phyloP scores from a whole-genome alignment of 2,113 vertebrate species.

The Stegastes partitus region DNA sequence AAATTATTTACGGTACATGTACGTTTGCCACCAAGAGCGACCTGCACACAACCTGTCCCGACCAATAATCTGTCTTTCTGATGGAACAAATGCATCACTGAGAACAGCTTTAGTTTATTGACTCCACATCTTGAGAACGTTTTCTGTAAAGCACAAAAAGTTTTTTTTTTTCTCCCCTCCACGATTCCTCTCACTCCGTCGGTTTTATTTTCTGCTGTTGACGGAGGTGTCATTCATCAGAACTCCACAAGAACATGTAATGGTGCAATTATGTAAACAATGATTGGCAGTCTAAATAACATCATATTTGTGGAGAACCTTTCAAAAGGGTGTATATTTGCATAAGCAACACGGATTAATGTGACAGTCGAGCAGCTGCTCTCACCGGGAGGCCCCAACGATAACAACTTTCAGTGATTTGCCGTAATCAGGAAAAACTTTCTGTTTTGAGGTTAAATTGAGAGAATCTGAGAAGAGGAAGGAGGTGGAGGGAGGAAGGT shows the following conservation, averaged over 20 bases:
- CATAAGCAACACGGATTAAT: constrained; percentile 84
- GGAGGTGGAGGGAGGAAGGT: constrained; percentile 2
- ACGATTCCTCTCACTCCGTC: constrained; percentile 32
- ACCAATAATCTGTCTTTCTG: constrained; percentile 5
- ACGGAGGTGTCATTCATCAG: constrained; percentile 72
- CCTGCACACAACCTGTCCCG: not conserved
- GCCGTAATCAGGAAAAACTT: constrained; percentile 83
- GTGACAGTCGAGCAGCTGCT: constrained; percentile 82
- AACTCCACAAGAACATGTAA: constrained; percentile 58
- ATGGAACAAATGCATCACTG: constrained; percentile 27
- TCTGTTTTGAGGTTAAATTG: constrained; percentile 70
- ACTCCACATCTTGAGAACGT: not conserved
- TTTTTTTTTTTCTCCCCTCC: constrained; percentile 46
- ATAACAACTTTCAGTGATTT: constrained; percentile 83
- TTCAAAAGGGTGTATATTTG: constrained; percentile 83
- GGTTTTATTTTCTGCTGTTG: constrained; percentile 39
- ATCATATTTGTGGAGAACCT: constrained; percentile 81
- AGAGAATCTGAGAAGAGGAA: constrained; percentile 45
- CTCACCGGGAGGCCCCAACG: constrained; percentile 69
- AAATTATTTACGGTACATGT: not conserved
- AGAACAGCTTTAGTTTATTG: constrained; percentile 20
- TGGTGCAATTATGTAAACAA: constrained; percentile 77
- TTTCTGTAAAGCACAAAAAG: constrained; percentile 37
- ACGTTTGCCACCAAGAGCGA: not conserved
- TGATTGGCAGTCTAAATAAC: constrained; percentile 86